Percentiles rank a stretch among this genome's conserved stretches.
Evolutionary conservation across 2,113 vertebrate species (phyloP).

Genomic region (Gila orcuttii): DNA sequence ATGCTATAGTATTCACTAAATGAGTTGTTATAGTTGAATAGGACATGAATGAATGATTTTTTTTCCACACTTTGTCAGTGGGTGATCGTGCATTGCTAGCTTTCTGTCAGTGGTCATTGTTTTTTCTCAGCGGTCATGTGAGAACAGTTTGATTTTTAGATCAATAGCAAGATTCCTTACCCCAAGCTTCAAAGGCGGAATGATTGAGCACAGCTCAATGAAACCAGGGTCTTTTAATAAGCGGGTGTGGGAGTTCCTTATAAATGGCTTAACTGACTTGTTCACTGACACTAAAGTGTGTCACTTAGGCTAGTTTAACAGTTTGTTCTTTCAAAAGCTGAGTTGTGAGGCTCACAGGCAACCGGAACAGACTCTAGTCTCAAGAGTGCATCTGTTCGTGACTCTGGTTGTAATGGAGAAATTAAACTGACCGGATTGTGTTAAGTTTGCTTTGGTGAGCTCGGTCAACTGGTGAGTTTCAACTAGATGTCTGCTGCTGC

Average conservation of each 20-base stretch:
- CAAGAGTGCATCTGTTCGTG: slow-evolving; percentile 12
- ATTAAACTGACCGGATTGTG: background rate
- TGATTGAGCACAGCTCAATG: slow-evolving; percentile 55
- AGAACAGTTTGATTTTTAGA: slow-evolving; percentile 48
- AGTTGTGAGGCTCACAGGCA: background rate
- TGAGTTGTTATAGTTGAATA: background rate
- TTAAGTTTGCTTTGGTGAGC: slow-evolving; percentile 11
- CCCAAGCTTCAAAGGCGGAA: slow-evolving; percentile 46
- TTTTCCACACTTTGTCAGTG: slow-evolving; percentile 15
- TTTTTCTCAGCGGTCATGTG: slow-evolving; percentile 44
- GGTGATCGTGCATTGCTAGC: slow-evolving; percentile 21
- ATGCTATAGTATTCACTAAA: background rate
- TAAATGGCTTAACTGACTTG: slow-evolving; percentile 32
- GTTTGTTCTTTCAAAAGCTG: slow-evolving; percentile 39
- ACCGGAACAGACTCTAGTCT: background rate
- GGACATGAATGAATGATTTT: background rate
- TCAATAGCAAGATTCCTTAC: slow-evolving; percentile 55
- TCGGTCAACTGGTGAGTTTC: slow-evolving; percentile 4
- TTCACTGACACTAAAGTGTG: slow-evolving; percentile 25
- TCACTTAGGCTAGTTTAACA: slow-evolving; percentile 42
- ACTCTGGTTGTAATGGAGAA: background rate
- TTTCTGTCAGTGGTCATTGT: slow-evolving; percentile 52
- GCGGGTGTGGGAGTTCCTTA: background rate
- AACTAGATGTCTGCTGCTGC: background rate
- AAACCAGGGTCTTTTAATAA: slow-evolving; percentile 33